phyloP scores from a whole-genome alignment of 2,888 invertebrate genomes.

The Euzetes globulus region DNA sequence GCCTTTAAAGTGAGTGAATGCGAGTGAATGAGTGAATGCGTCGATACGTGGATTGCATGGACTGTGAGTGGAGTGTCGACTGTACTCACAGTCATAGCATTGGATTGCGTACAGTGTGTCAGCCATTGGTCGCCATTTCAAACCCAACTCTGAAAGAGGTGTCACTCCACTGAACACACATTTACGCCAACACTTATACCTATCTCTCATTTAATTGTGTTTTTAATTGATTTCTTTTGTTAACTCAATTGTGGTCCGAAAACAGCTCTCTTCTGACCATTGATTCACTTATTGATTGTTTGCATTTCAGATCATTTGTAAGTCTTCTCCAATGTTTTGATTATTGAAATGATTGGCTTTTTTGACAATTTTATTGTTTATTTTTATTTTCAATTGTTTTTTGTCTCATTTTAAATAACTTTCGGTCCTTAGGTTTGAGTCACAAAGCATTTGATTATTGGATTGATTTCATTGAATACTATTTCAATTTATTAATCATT shows the following conservation, averaged over 20 bases:
- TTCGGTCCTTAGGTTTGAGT: too few relatives aligned
- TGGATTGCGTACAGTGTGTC: not conserved
- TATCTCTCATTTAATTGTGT: not conserved
- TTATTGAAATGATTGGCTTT: not conserved
- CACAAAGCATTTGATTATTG: too few relatives aligned
- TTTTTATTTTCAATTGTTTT: too few relatives aligned
- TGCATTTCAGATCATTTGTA: not conserved
- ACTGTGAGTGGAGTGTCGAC: not conserved
- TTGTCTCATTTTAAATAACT: too few relatives aligned
- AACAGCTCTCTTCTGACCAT: too few relatives aligned
- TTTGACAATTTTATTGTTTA: not conserved
- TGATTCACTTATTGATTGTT: too few relatives aligned
- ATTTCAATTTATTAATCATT: too few relatives aligned
- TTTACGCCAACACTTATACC: not conserved
- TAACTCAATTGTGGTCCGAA: not conserved
- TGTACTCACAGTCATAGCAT: not conserved
- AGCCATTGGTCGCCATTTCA: constrained; percentile 8
- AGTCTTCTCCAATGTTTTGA: not conserved
- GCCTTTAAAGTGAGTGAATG: not conserved
- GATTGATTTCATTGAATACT: too few relatives aligned
- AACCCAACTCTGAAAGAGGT: not conserved
- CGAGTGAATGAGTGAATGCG: not conserved
- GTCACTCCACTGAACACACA: not conserved
- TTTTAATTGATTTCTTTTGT: not conserved
- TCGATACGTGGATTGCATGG: constrained; percentile 9